Percentiles rank a stretch among this genome's conserved stretches.
phyloP scores from a whole-genome alignment of 1,140 invertebrate species.

The Notospermus geniculatus region DNA sequence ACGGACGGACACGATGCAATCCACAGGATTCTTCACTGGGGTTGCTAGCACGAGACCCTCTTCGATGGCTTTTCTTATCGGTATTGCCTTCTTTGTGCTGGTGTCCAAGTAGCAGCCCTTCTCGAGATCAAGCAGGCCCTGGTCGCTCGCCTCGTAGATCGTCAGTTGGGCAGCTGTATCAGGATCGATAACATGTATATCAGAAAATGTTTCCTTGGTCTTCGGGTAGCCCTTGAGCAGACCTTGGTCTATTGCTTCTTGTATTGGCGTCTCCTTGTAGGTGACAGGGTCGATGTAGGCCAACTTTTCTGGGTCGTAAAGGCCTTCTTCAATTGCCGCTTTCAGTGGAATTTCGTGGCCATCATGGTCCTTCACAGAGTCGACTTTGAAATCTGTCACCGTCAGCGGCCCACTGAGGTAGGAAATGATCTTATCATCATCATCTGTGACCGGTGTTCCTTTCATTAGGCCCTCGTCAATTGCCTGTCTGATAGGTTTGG shows the following conservation, averaged over 20 bases:
- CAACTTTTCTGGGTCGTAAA: too few relatives aligned
- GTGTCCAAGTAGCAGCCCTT: background rate
- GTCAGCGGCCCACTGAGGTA: too few relatives aligned
- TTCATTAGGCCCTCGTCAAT: too few relatives aligned
- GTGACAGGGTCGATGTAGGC: too few relatives aligned
- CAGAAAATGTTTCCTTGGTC: too few relatives aligned
- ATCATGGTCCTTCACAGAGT: too few relatives aligned
- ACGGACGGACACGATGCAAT: background rate
- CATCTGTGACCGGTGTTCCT: too few relatives aligned
- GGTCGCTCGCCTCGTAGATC: conserved; percentile 20
- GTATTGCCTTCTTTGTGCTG: background rate
- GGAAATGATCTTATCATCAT: too few relatives aligned
- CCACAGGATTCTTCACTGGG: background rate
- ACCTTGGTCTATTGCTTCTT: conserved; percentile 35
- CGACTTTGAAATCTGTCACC: too few relatives aligned
- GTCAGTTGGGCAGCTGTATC: conserved; percentile 15
- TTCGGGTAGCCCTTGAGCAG: conserved; percentile 32
- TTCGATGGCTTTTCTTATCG: background rate
- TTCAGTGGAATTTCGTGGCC: too few relatives aligned
- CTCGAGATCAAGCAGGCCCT: conserved; percentile 15
- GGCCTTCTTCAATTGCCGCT: too few relatives aligned
- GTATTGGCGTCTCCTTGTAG: conserved; percentile 32
- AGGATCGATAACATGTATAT: background rate
- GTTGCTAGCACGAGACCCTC: background rate
- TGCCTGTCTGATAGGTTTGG: too few relatives aligned